phyloP scores from a whole-genome alignment of 35 echinoderm and acorn worm species.

The Anneissia japonica region DNA sequence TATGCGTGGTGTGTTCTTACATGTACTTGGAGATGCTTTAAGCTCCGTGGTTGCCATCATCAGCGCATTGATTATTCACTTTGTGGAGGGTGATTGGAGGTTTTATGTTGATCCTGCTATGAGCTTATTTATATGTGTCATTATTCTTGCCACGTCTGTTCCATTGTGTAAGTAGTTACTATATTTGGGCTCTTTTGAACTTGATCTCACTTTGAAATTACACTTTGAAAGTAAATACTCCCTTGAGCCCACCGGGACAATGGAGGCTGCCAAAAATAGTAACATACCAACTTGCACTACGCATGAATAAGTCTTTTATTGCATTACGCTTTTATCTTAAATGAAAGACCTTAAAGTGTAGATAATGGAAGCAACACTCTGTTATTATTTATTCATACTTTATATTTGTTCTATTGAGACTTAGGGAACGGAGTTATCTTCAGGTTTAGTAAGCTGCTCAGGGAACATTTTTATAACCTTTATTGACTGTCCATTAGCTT shows the following conservation, averaged over 20 bases:
- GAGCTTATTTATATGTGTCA: slow-evolving; percentile 77
- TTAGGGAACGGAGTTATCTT: too few species aligned
- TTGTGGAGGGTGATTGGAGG: slow-evolving; percentile 45
- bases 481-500: too few species aligned
- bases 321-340: background rate
- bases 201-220: background rate
- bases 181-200: background rate
- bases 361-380: too few species aligned
- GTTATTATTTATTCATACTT: too few species aligned
- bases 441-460: too few species aligned
- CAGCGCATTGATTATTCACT: slow-evolving; percentile 76
- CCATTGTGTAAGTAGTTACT: slow-evolving; percentile 78
- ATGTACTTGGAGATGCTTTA: slow-evolving; percentile 86
- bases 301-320: background rate
- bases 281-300: background rate
- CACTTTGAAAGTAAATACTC: background rate
- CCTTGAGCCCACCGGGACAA: background rate
- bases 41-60: slow-evolving; percentile 95
- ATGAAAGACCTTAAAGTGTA: background rate
- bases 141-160: slow-evolving; percentile 70
- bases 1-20: slow-evolving; percentile 95
- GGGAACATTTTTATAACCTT: too few species aligned
- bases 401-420: too few species aligned
- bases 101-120: slow-evolving; percentile 84
- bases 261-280: background rate